Evolutionary conservation across 1,140 invertebrate genomes (phyloP).

Genomic region (Pseudomyrmex dendroicus): DNA sequence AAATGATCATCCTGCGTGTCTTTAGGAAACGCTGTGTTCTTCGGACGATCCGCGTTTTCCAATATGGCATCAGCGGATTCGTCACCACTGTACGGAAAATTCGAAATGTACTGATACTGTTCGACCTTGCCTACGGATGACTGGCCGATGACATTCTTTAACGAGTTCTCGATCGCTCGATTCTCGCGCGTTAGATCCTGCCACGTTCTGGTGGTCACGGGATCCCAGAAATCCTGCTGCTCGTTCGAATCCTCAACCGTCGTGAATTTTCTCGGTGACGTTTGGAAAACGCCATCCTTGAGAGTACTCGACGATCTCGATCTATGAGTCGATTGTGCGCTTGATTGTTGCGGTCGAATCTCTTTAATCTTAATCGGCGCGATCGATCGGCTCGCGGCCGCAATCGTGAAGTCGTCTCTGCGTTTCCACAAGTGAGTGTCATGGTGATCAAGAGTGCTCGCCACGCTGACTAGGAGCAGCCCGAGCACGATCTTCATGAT

Average conservation of each 20-base stretch:
- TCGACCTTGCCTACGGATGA: constrained; percentile 32
- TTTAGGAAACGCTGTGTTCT: constrained; percentile 5
- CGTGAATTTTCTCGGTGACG: constrained; percentile 14
- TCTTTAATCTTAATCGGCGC: constrained; percentile 32
- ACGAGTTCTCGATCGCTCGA: constrained; percentile 61
- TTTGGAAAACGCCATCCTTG: not conserved
- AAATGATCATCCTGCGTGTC: not conserved
- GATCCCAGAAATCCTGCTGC: constrained; percentile 7
- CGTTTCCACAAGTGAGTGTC: constrained; percentile 36
- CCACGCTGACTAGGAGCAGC: constrained; percentile 54
- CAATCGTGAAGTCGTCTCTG: constrained; percentile 28
- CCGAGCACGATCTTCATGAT: constrained; percentile 60
- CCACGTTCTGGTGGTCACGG: not conserved
- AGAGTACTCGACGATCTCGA: constrained; percentile 14
- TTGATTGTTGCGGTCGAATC: not conserved
- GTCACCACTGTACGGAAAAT: constrained; percentile 24
- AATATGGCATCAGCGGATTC: constrained; percentile 13
- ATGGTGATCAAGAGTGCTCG: constrained; percentile 24
- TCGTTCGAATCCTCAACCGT: constrained; percentile 11
- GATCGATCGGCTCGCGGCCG: constrained; percentile 21
- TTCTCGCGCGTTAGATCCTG: constrained; percentile 59
- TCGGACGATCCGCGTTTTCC: constrained; percentile 11
- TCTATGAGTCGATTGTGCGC: not conserved
- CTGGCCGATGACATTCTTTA: constrained; percentile 54
- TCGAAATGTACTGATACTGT: constrained; percentile 45